A percentile compares a stretch with the other conserved stretches of the same genome.
Evolutionary conservation across 2,888 invertebrate genomes (phyloP).

Genomic region (Pammene aurita): DNA sequence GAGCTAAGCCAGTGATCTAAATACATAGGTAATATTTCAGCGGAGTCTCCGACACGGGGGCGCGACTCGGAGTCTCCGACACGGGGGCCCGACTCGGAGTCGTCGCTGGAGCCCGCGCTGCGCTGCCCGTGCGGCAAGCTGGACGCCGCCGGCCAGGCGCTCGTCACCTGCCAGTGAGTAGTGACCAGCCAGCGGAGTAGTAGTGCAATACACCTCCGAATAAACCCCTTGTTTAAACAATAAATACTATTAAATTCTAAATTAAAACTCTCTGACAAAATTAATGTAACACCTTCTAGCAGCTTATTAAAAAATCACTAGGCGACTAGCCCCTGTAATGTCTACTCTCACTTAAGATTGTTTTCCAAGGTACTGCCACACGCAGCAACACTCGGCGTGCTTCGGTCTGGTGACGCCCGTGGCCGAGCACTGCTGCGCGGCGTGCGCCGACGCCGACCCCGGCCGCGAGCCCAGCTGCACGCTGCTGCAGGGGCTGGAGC

Average conservation of each 20-base stretch:
- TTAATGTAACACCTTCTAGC: no score
- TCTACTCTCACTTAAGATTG: no score
- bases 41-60: conserved; percentile 24
- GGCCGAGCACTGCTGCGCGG: conserved; percentile 56
- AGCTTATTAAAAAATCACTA: no score
- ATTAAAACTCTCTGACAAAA: background rate
- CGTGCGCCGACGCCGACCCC: conserved; percentile 53
- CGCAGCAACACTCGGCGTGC: conserved; percentile 66
- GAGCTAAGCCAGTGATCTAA: no score
- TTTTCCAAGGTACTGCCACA: conserved; percentile 58
- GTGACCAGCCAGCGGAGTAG: no score
- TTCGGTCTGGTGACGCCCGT: conserved; percentile 53
- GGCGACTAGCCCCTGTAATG: no score
- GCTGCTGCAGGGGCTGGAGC: conserved; percentile 46
- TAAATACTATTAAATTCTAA: no score
- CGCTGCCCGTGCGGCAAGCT: conserved; percentile 59
- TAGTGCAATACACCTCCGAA: no score
- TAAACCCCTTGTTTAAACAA: no score
- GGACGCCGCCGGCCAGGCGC: conserved; percentile 42
- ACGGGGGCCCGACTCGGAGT: background rate
- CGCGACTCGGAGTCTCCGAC: conserved; percentile 9
- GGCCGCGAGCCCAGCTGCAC: conserved; percentile 53
- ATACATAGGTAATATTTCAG: background rate
- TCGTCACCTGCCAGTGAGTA: conserved; percentile 67
- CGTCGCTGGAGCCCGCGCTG: conserved; percentile 41